Evolutionary conservation across 1,140 invertebrate genomes (phyloP).

Genomic region (Polypedilum pembai): DNA sequence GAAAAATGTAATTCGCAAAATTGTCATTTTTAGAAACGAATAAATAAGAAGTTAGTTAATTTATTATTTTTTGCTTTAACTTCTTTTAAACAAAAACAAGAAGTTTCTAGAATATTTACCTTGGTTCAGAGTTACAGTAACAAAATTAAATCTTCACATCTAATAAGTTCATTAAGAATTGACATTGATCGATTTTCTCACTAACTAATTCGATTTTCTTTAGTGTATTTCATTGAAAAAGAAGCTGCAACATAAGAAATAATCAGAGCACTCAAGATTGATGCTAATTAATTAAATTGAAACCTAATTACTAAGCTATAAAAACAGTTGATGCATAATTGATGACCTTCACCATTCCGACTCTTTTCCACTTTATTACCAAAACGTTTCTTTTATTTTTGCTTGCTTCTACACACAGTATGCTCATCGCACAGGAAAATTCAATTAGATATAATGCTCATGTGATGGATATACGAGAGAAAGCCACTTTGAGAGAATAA

Average conservation of each 20-base stretch:
- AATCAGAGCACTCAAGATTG: conserved; percentile 21
- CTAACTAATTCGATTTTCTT: not conserved
- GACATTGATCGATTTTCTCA: conserved; percentile 14
- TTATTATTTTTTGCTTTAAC: too few species aligned
- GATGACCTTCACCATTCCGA: not conserved
- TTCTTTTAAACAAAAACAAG: too few species aligned
- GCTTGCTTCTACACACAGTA: not conserved
- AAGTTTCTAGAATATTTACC: too few species aligned
- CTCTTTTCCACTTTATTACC: not conserved
- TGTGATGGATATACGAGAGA: not conserved
- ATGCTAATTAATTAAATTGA: conserved; percentile 29
- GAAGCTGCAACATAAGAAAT: not conserved
- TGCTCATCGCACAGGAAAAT: conserved; percentile 22
- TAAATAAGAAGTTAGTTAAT: too few species aligned
- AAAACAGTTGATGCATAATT: conserved; percentile 26
- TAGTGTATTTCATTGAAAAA: not conserved
- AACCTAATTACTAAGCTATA: conserved; percentile 11
- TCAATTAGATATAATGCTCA: conserved; percentile 22
- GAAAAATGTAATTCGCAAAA: too few species aligned
- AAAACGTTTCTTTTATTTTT: conserved; percentile 13
- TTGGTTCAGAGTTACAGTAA: too few species aligned
- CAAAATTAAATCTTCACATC: too few species aligned
- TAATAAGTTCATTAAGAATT: not conserved
- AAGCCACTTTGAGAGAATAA: not conserved
- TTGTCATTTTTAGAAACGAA: too few species aligned